These are phyloP conservation scores for Zaprionus obscuricornis DNA, from an alignment of 2,888 invertebrate species.

Conservation along the genomic window DNA sequence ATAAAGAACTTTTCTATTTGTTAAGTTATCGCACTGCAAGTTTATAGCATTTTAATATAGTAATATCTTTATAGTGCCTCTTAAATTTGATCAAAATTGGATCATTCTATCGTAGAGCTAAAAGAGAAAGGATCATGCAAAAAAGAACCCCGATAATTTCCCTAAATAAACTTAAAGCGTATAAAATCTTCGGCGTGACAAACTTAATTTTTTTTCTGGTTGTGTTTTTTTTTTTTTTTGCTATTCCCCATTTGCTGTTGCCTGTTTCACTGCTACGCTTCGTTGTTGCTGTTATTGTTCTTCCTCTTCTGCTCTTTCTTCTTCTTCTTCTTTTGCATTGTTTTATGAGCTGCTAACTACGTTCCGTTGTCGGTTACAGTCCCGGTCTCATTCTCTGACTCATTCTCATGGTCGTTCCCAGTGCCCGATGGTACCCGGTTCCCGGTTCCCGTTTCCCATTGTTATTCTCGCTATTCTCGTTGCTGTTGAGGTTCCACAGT, in stretches of 20 bases:
- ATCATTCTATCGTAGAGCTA: no score
- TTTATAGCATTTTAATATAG: no score
- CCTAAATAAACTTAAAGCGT: no score
- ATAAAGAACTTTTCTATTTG: no score
- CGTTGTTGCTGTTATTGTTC: neutral
- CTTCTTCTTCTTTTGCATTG: slow-evolving; percentile 47
- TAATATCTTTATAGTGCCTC: no score
- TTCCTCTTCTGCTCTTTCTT: neutral
- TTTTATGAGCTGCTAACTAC: slow-evolving; percentile 79
- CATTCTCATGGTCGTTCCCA: slow-evolving; percentile 1
- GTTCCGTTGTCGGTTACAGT: slow-evolving; percentile 49
- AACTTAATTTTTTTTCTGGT: neutral
- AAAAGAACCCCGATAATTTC: no score
- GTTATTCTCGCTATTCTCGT: slow-evolving; percentile 14
- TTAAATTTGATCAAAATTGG: no score
- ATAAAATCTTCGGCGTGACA: no score
- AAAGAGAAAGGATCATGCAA: no score
- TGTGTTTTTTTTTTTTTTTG: neutral
- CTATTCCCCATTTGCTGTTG: slow-evolving; percentile 18
- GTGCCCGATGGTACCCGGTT: no score
- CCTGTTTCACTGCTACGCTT: slow-evolving; percentile 41
- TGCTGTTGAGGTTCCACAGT: slow-evolving; percentile 9
- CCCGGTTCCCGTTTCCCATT: slow-evolving; percentile 14
- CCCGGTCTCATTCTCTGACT: slow-evolving; percentile 6
- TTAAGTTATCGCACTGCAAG: no score